Base-by-base conservation (phyloP, 2,113 vertebrate species). In the Python bivittatus region DNA sequence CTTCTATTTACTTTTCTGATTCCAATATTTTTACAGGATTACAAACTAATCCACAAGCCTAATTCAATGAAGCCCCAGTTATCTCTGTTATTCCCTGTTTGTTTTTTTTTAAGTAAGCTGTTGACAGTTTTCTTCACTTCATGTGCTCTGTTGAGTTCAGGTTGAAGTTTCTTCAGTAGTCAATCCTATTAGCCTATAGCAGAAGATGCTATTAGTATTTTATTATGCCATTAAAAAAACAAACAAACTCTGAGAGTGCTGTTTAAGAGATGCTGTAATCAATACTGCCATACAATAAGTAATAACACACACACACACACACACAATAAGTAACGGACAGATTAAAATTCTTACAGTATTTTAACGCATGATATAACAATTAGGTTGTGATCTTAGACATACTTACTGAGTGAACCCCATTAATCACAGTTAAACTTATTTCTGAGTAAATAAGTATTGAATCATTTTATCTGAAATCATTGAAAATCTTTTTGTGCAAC, bases 221-320 rank as follows among this genome's bases (percentile, higher is more conserved):
- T 88, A 12, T 23, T 42, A 33, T 12, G 25, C 10, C 22, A 6
- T 88, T 33, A 42, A 58, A 25, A 58, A n/a, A n/a, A n/a, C n/a
- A n/a, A n/a, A n/a, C n/a, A n/a, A 88, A 44, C 20, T 83, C 11
- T 85, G 48, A 61, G 33, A 48, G 38, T 33, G 89, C 83, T 68
- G 53, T 92, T 95, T 20, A 48, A 91, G 93, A 93, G 83, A 60
- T 95, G 68, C 11, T 95, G n/a, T 87, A 93, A 94, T 79, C 88
- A 33, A 53, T 22, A 84, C 42, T 58, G 29, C 25, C 6, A 3
- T 23, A 33, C 2, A n/a, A 60, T n/a, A 86, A 25, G 58, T 61
- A 10, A 20, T 61, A 90, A 58, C 52, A 84, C 12, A 60, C 86
- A 42, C 25, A 1, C 0, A 0, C 56, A 86, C 13, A 91, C 44